Percentiles rank a stretch among this genome's conserved stretches.
These are phyloP conservation scores for Seriola rivoliana DNA, from an alignment of 2,113 vertebrate species.

Conservation along the genomic window DNA sequence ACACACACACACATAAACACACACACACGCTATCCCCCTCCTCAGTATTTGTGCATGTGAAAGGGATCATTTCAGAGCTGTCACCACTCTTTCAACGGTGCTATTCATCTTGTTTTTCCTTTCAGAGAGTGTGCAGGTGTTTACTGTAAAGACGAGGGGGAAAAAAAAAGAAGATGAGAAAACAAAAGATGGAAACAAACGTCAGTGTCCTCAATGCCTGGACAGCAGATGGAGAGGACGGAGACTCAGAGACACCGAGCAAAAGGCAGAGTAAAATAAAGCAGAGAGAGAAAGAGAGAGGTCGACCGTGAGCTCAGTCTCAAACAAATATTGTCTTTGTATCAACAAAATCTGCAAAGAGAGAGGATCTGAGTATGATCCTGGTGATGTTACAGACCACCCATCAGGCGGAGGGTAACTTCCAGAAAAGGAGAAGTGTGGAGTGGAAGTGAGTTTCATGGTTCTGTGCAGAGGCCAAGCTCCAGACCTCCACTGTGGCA, in stretches of 20 bases:
- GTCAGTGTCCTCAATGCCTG: constrained; percentile 62
- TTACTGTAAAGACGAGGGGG: constrained; percentile 68
- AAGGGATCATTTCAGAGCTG: constrained; percentile 70
- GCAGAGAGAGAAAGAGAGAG: not conserved
- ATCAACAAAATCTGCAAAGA: constrained; percentile 21
- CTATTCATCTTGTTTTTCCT: constrained; percentile 69
- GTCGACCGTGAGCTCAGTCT: constrained; percentile 13
- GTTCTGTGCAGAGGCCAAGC: constrained; percentile 9
- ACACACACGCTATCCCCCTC: not conserved
- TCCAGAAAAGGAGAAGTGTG: constrained; percentile 45
- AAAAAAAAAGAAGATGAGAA: constrained; percentile 29
- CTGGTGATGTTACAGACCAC: constrained; percentile 51
- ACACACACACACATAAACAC: constrained; percentile 3
- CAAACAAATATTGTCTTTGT: constrained; percentile 30
- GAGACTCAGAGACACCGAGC: not conserved
- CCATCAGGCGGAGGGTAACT: constrained; percentile 29
- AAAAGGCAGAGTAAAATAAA: constrained; percentile 42
- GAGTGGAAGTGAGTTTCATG: constrained; percentile 18
- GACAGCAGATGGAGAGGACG: constrained; percentile 66
- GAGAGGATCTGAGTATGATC: constrained; percentile 2
- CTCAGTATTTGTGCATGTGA: constrained; percentile 61
- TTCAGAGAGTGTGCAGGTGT: constrained; percentile 70
- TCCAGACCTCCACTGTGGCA: constrained; percentile 3
- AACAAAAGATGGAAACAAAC: constrained; percentile 65
- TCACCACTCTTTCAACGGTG: constrained; percentile 69